phyloP scores from a whole-genome alignment of 2,113 vertebrate genomes.

The Mellivora capensis region DNA sequence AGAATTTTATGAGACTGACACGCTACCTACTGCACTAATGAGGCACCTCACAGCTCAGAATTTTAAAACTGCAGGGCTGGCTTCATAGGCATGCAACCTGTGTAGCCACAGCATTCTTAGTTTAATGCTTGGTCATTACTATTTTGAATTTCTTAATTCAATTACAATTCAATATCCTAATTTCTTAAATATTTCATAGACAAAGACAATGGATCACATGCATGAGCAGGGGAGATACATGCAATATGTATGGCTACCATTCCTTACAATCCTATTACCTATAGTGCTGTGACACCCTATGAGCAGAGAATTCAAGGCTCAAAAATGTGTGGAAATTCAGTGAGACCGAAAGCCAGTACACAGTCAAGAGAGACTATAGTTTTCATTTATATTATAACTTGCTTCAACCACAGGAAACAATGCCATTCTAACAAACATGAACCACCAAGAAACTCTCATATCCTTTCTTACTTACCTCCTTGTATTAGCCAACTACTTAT shows the following conservation, averaged over 20 bases:
- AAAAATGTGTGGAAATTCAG: not conserved
- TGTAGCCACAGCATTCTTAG: not conserved
- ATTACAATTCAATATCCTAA: not conserved
- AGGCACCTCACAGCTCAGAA: not conserved
- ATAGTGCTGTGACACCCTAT: rapidly evolving
- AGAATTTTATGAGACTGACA: not conserved
- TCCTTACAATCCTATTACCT: not conserved
- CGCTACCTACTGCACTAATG: too few relatives aligned
- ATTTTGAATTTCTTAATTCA: not conserved
- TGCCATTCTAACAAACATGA: not conserved
- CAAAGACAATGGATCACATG: not conserved
- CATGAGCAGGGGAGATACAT: not conserved
- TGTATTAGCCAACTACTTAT: not conserved
- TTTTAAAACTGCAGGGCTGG: not conserved
- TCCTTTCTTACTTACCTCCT: not conserved
- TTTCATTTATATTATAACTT: not conserved
- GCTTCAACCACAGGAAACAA: not conserved
- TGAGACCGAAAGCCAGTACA: not conserved
- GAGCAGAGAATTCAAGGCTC: not conserved
- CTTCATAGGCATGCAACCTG: not conserved
- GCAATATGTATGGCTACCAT: rapidly evolving
- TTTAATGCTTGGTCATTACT: not conserved
- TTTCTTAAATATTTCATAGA: not conserved
- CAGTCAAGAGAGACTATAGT: not conserved
- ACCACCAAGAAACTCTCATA: not conserved